Base-by-base conservation (phyloP, 1,140 invertebrate genomes). In the Vanessa atalanta region DNA sequence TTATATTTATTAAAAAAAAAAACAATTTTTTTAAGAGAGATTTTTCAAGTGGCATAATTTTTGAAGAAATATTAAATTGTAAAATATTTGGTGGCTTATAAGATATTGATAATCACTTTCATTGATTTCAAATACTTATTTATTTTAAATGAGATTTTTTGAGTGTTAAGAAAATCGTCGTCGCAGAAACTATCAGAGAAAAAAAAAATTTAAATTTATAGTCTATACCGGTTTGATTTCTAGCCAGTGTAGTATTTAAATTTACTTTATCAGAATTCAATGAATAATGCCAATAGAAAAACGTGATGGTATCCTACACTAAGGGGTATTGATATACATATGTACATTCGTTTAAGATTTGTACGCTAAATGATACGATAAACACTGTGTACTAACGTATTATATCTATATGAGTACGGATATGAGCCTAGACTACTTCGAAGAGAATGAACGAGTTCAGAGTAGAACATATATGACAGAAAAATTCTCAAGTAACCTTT, bases 311-410 rank as follows among this genome's bases (percentile, higher is more conserved):
- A 63, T 63, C 55, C 60, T 51, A 68, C 37, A 57, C 63, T 50
- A 68, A 50, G 4, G 57, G 57, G n/a, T 57, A 64, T 73, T 73
- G 65, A 61, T 48, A 73, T 73, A 31, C 26, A n/a, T n/a, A n/a
- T n/a, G 3, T 31, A 64, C 72, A 64, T 64, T 68, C 65, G 48
- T 68, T 68, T 73, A 64, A 64, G 65, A 68, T 68, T 63, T 12
- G 57, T 20, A 13, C 47, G 72, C 65, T 73, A 73, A 73, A 68
- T 68, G 72, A 69, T 68, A 73, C 53, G 55, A 73, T 68, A 73
- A 57, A 73, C 65, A 47, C 60, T 23, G 26, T 57, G 20, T 69
- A 51, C 51, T 69, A 50, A 31, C 23, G 43, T 69, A 47, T 6
- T 15, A 57, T 57, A 57, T n/a, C 14, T 51, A 15, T 53, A 8